These are phyloP conservation scores for Mastigias papua DNA, from an alignment of 30 jellyfish, hydroid and myxozoan species.

Conservation along the genomic window DNA sequence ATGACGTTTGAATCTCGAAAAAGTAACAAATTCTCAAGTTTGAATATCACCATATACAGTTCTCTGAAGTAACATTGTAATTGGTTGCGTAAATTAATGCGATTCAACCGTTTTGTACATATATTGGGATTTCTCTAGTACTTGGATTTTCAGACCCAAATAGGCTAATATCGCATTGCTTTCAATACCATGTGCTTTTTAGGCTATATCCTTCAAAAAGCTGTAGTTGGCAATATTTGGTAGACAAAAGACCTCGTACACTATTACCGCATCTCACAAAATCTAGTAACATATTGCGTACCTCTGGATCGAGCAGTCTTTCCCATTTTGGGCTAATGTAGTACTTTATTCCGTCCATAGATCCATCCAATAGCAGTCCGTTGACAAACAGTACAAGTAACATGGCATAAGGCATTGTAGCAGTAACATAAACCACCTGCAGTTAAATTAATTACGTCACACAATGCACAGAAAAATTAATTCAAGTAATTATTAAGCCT, in stretches of 20 bases:
- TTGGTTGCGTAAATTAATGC: no score
- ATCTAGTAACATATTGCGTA: neutral
- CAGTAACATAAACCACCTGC: constrained; percentile 93
- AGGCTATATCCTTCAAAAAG: no score
- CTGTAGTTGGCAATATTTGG: no score
- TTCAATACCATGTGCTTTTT: no score
- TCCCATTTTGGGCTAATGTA: constrained; percentile 90
- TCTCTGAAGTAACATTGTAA: no score
- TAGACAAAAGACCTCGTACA: neutral
- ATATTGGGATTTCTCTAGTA: no score
- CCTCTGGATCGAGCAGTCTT: constrained; percentile 80
- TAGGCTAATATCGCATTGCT: no score
- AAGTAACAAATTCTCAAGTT: no score
- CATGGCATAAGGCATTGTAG: constrained; percentile 89
- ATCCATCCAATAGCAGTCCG: constrained; percentile 80
- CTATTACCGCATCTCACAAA: neutral
- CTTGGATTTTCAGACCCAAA: no score
- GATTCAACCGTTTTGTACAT: no score
- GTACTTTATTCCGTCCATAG: constrained; percentile 70
- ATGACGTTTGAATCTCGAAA: no score
- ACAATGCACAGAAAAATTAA: neutral
- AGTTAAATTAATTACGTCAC: neutral
- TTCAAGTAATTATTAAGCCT: neutral
- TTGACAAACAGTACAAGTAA: constrained; percentile 76
- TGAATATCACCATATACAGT: no score